These are phyloP conservation scores for Pteronura brasiliensis DNA, from an alignment of 2,113 vertebrate genomes.

Conservation along the genomic window DNA sequence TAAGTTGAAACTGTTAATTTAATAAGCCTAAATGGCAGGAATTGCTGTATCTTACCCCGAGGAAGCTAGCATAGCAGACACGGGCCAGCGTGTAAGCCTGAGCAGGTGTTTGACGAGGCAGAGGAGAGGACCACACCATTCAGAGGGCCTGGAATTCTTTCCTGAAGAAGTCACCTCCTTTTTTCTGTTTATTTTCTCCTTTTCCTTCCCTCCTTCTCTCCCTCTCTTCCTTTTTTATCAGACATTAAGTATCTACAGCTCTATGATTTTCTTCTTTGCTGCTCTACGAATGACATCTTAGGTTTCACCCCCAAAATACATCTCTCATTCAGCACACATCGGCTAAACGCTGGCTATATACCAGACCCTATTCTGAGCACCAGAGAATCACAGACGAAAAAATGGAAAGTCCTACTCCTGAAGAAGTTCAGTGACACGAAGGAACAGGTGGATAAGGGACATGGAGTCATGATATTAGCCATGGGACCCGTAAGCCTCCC, in stretches of 20 bases:
- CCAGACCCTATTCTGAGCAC: not conserved
- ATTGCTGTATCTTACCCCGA: not conserved
- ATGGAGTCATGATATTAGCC: not conserved
- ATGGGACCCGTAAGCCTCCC: not conserved
- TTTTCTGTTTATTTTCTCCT: not conserved
- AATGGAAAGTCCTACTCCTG: not conserved
- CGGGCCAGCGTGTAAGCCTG: not conserved
- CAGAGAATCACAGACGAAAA: not conserved
- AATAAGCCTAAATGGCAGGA: conserved; percentile 82
- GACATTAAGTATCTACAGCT: not conserved
- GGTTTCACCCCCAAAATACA: not conserved
- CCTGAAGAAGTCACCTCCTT: not conserved
- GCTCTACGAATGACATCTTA: not conserved
- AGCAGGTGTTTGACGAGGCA: not conserved
- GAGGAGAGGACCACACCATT: not conserved
- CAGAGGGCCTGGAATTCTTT: not conserved
- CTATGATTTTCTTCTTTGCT: not conserved
- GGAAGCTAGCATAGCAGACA: not conserved
- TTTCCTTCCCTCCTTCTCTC: not conserved
- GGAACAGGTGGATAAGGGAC: not conserved
- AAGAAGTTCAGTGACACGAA: not conserved
- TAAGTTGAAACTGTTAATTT: conserved; percentile 84
- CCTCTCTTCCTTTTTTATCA: not conserved
- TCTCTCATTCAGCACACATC: not conserved
- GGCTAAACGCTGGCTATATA: not conserved